These are phyloP conservation scores for Drosophila infuscata DNA, from an alignment of 2,888 invertebrate species.

Conservation along the genomic window DNA sequence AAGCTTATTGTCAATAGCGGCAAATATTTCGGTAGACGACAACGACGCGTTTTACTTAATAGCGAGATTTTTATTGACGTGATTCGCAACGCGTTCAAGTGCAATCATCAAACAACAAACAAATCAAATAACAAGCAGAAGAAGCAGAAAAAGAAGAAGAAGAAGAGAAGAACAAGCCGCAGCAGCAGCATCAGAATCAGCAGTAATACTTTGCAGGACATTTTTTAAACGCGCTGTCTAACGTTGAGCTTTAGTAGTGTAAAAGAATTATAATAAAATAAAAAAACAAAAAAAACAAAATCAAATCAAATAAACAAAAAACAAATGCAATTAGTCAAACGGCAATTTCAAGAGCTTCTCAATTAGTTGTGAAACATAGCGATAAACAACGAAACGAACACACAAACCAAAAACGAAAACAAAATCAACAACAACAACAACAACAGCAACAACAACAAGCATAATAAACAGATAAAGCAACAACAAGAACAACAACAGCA, in stretches of 20 bases:
- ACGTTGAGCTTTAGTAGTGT: conserved; percentile 83
- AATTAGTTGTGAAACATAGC: conserved; percentile 80
- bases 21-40: conserved; percentile 39
- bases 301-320: conserved; percentile 24
- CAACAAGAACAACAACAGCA: conserved; percentile 15
- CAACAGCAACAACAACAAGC: not conserved
- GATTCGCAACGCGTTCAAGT: conserved; percentile 80
- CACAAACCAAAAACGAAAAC: conserved; percentile 13
- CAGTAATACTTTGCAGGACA: conserved; percentile 54
- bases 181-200: conserved; percentile 23
- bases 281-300: conserved; percentile 29
- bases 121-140: conserved; percentile 17
- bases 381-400: conserved; percentile 48
- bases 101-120: conserved; percentile 67
- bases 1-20: conserved; percentile 58
- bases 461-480: conserved; percentile 16
- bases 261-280: conserved; percentile 31
- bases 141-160: conserved; percentile 19
- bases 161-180: conserved; percentile 8
- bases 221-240: conserved; percentile 64
- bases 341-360: conserved; percentile 81
- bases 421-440: conserved; percentile 17
- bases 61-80: conserved; percentile 68
- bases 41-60: conserved; percentile 45
- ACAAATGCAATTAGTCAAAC: conserved; percentile 53